Base-by-base conservation (phyloP, 1,140 invertebrate genomes). In the Ceratina japonica region DNA sequence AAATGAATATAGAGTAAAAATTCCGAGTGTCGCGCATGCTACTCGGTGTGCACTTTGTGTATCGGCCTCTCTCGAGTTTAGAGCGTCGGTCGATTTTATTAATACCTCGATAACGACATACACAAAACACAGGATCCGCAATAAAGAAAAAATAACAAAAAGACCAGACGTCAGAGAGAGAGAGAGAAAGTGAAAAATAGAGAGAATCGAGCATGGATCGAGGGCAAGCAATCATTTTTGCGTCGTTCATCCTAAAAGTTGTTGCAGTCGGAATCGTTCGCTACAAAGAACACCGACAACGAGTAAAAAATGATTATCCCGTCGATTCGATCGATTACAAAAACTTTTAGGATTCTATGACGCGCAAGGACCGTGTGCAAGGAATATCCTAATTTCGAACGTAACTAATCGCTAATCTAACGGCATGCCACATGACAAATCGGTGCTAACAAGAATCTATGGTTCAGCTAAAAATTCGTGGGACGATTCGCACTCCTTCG, bases 21-120 rank as follows among this genome's bases (percentile, higher is more conserved):
- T 31, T 44, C 37, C 27, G 65, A 72, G 71, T 78, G 76, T 44
- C 37, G 10, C 54, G 68, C 81, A 85, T 87, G 85, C 86, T 85
- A 80, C 22, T 44, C 37, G 37, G 37, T 44, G 72, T 83, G 72
- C 77, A 83, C 22, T n/a, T n/a, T n/a, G n/a, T 72, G 59, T 52
- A 73, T 64, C 59, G 49, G 75, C 51, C 16, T 58, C 69, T 65
- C 56, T 64, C 22, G 68, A 49, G 22, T 72, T 56, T 59, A 22
- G 37, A 44, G 58, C 61, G 63, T 31, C 37, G 49, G 31, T 22
- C 10, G 10, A n/a, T 56, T 56, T 56, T 56, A 1, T 56, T 73
- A 15, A 65, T 18, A 44, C 31, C 52, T 22, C 31, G n/a, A 22
- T 65, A 56, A 44, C 37, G 37, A 44, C 37, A 44, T 44, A 44